Conservation (phyloP, 1,140 invertebrate genomes). For the Bombus consobrinus region DNA sequence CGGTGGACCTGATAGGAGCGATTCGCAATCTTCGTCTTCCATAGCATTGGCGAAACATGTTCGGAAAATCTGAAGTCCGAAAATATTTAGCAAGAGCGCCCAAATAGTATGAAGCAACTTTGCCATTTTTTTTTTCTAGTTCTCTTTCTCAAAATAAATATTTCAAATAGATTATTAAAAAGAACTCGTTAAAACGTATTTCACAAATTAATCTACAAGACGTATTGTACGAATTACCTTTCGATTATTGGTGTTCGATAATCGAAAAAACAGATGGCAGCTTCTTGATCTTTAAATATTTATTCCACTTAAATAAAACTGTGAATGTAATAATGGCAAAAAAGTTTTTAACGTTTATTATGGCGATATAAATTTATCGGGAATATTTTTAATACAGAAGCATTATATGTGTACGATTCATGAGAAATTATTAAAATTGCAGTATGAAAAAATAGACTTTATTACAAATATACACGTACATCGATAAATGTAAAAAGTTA, state of each 20-base stretch:
- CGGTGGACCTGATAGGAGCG: conserved; percentile 57
- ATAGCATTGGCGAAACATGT: conserved; percentile 66
- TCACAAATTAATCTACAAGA: background rate
- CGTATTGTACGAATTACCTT: background rate
- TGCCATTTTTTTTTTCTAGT: conserved; percentile 53
- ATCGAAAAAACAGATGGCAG: background rate
- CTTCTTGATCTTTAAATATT: too few relatives aligned
- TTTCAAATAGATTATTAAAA: background rate
- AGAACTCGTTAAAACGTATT: background rate
- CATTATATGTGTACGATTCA: too few relatives aligned
- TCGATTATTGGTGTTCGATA: conserved; percentile 14
- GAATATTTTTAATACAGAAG: too few relatives aligned
- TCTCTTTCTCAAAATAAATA: background rate
- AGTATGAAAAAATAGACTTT: conserved; percentile 10
- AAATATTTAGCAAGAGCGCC: conserved; percentile 67
- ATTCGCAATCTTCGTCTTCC: conserved; percentile 68
- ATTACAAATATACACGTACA: conserved; percentile 23
- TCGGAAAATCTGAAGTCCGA: conserved; percentile 69
- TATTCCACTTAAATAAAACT: too few relatives aligned
- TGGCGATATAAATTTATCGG: too few relatives aligned
- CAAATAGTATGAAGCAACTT: conserved; percentile 71
- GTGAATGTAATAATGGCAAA: too few relatives aligned
- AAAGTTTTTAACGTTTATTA: too few relatives aligned
- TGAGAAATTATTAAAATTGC: too few relatives aligned
- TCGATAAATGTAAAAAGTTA: background rate